Evolutionary conservation across 23 tunicate genomes (phyloP).

Genomic region (Ascidia mentula): DNA sequence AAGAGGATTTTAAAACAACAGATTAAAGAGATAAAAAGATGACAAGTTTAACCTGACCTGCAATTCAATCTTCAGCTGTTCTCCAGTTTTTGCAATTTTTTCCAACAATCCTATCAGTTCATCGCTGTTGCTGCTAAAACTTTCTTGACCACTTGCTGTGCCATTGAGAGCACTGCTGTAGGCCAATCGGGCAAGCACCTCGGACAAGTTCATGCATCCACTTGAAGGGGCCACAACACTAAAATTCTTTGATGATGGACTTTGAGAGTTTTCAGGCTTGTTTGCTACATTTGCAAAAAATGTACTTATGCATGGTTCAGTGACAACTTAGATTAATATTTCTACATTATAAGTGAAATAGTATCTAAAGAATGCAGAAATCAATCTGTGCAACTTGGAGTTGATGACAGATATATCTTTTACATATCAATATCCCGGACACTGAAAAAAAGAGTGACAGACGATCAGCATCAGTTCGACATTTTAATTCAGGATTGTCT

Average conservation of each 20-base stretch:
- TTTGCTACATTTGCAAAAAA: no score
- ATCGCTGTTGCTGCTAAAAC: slow-evolving; percentile 27
- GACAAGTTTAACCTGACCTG: slow-evolving; percentile 41
- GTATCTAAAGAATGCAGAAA: no score
- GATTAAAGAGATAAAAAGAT: background rate
- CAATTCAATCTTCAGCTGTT: slow-evolving; percentile 38
- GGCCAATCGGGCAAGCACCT: slow-evolving; percentile 16
- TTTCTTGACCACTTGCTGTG: slow-evolving; percentile 3
- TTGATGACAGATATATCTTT: no score
- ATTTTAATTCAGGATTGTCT: no score
- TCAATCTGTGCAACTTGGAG: no score
- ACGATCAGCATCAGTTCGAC: no score
- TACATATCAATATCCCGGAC: no score
- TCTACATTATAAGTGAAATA: no score
- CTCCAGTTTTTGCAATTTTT: slow-evolving; percentile 43
- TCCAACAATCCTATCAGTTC: slow-evolving; percentile 53
- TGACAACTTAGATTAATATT: no score
- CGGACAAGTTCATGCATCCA: slow-evolving; percentile 32
- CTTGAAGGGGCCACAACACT: background rate
- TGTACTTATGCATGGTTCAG: no score
- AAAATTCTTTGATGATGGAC: background rate
- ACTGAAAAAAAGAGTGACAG: no score
- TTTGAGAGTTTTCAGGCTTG: background rate
- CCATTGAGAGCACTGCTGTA: slow-evolving; percentile 22
- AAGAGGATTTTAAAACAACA: background rate